Percentiles rank a stretch among this genome's conserved stretches.
Evolutionary conservation across 2,113 vertebrate genomes (phyloP).

Genomic region (Eublepharis macularius): DNA sequence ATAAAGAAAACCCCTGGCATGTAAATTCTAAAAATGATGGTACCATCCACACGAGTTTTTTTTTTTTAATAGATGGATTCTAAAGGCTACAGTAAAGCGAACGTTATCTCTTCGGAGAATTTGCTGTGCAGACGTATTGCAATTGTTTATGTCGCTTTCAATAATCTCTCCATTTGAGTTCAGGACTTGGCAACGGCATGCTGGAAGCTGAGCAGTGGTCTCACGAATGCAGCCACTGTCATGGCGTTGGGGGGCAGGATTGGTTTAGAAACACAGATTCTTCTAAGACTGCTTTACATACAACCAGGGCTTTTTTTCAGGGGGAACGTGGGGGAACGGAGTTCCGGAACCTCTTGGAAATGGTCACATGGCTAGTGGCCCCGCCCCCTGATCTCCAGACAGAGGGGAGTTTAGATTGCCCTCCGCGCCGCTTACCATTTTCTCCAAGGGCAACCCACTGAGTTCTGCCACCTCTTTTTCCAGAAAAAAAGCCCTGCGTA

Average conservation of each 20-base stretch:
- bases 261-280: neutral
- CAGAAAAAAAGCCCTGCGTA: no score
- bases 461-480: no score
- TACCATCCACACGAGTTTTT: conserved; percentile 44
- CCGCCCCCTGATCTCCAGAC: no score
- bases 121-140: conserved; percentile 55
- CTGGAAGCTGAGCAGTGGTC: neutral
- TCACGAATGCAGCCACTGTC: neutral
- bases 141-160: conserved; percentile 52
- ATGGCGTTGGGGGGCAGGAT: neutral
- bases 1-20: conserved; percentile 56
- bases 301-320: no score
- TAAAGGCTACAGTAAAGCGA: conserved; percentile 67
- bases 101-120: conserved; percentile 59
- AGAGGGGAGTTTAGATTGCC: no score
- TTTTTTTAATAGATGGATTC: conserved; percentile 60
- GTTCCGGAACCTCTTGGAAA: no score
- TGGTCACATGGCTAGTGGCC: no score
- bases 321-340: no score
- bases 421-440: no score
- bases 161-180: conserved; percentile 7
- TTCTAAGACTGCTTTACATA: neutral
- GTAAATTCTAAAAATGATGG: conserved; percentile 55
- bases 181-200: neutral
- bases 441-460: no score